phyloP scores from a whole-genome alignment of 1,140 invertebrate genomes.

The Polypedilum vanderplanki region DNA sequence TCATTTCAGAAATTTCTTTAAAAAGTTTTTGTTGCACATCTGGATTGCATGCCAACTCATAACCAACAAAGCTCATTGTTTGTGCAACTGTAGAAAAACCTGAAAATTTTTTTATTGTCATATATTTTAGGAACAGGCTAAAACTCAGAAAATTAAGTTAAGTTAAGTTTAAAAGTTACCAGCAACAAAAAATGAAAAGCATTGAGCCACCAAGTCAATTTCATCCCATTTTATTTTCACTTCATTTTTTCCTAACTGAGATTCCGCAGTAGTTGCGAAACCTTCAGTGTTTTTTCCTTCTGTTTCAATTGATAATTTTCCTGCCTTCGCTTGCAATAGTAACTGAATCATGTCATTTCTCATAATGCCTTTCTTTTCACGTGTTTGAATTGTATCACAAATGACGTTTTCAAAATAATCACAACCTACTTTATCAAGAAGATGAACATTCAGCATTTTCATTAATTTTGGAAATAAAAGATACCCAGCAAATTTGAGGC shows the following conservation, averaged over 20 bases:
- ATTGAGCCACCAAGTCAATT: constrained; percentile 47
- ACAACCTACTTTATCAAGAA: constrained; percentile 1
- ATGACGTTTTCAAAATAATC: not conserved
- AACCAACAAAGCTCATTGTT: constrained; percentile 40
- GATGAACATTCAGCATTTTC: constrained; percentile 33
- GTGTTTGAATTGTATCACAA: constrained; percentile 39
- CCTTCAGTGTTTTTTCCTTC: constrained; percentile 33
- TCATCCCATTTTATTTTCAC: constrained; percentile 44
- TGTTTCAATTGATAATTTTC: constrained; percentile 32
- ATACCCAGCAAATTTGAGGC: constrained; percentile 36
- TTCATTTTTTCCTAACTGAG: constrained; percentile 32
- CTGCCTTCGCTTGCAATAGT: constrained; percentile 44
- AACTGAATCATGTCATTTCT: constrained; percentile 46
- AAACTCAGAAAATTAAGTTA: too few species aligned
- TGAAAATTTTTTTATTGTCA: not conserved
- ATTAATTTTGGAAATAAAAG: constrained; percentile 33
- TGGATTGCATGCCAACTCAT: constrained; percentile 50
- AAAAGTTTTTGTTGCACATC: constrained; percentile 51
- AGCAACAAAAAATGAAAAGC: constrained; percentile 30
- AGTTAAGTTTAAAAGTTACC: too few species aligned
- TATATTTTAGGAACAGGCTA: not conserved
- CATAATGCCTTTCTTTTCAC: constrained; percentile 41
- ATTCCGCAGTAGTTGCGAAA: constrained; percentile 40
- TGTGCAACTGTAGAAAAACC: constrained; percentile 23
- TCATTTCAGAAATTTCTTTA: constrained; percentile 48